Base-by-base conservation (phyloP, 2,888 invertebrate species). In the Labia minor region DNA sequence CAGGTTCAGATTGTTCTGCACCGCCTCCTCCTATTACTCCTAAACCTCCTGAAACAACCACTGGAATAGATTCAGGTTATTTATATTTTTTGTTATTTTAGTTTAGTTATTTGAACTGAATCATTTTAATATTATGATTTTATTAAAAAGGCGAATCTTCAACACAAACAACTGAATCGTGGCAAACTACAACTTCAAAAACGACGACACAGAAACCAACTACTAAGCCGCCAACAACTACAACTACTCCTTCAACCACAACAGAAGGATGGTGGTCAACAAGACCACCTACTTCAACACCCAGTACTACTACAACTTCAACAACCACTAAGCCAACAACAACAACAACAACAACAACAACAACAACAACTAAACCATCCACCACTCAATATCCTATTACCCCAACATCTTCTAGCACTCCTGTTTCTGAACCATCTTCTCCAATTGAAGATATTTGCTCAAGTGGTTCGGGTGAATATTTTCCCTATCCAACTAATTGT, bases 21-120 rank as follows among this genome's bases (percentile, higher is more conserved):
- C 91, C 92, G 0, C 81, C 85, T 0, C 81, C 83, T 66, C 89
- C 90, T 0, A 81, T 85, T 10, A 92, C 92, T 0, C 92, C 92
- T 0, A 78, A 84, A 8, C 85, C 92, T 1, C 90, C 91, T 0
- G 85, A 86, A 0, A 83, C 89, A 71, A 88, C 89, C 0, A 86
- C 90, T 0, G 82, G 84, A 1, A 80, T 83, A 33, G 86, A 86
- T 71, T 81, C 83, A 65, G 83, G 84, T 68, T 76, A 75, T 64
- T 74, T 8, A 26, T 26, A 26, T 26, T 26, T 26, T 26, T n/a
- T n/a, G n/a, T n/a, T 37, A 65, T 63, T 11, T 26, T 16, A 4
- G 3, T 49, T n/a, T 33, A 33, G 6, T 33, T 33, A 33, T 33
- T 49, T 49, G 14, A 14, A n/a, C 16, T 10, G 14, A 49, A n/a